Evolutionary conservation across 2,797 vertebrate species (phyloP).

Genomic region (Tragopan temminckii): DNA sequence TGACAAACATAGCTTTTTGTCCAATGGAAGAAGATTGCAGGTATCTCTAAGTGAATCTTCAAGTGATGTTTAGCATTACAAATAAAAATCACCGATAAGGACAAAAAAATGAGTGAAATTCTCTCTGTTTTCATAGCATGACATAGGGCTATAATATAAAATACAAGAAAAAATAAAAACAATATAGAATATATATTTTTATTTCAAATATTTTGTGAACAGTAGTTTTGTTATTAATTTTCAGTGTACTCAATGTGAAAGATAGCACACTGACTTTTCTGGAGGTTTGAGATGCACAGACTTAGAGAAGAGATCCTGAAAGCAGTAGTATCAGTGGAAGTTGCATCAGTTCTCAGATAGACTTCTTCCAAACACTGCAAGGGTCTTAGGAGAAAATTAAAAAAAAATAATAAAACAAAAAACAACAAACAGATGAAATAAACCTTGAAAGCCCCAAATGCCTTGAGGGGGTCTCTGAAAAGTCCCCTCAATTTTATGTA

Average conservation of each 20-base stretch:
- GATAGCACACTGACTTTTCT: background rate
- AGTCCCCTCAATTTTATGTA: background rate
- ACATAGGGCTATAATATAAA: background rate
- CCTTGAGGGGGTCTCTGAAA: background rate
- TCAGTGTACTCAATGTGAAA: background rate
- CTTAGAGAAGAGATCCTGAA: background rate
- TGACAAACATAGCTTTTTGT: conserved; percentile 80
- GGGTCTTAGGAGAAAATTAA: background rate
- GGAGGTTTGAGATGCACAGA: background rate
- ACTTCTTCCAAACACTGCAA: background rate
- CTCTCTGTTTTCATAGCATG: background rate
- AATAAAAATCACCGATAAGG: background rate
- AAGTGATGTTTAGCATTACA: background rate
- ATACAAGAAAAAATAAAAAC: background rate
- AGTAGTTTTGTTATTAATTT: background rate
- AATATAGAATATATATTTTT: background rate
- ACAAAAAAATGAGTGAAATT: background rate
- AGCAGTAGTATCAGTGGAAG: background rate
- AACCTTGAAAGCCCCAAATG: background rate
- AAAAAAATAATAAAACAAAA: background rate
- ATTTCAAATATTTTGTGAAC: background rate
- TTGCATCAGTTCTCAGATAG: background rate
- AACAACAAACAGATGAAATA: background rate
- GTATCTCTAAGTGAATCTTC: conserved; percentile 69
- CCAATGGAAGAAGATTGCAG: conserved; percentile 89